Conservation (phyloP, 2,797 vertebrate genomes). For the Tangara arthus region DNA sequence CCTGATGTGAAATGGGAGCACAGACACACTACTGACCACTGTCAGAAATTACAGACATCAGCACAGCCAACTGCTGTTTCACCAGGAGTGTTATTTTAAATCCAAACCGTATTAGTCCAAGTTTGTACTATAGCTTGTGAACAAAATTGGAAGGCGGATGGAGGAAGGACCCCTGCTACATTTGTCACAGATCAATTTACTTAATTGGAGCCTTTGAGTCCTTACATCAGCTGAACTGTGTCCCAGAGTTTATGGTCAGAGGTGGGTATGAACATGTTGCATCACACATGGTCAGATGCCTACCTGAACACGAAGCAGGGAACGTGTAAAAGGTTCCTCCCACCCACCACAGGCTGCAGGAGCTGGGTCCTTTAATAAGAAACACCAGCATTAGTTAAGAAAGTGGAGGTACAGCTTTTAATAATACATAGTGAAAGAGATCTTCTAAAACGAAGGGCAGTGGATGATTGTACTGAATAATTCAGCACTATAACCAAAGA, state of each 20-base stretch:
- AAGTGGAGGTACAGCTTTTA: neutral
- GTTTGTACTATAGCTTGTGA: neutral
- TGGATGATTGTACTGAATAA: constrained; percentile 18
- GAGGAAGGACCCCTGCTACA: neutral
- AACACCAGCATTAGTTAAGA: constrained; percentile 12
- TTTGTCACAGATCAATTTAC: neutral
- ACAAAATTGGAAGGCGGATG: neutral
- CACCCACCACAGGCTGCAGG: neutral
- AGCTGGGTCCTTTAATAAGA: neutral
- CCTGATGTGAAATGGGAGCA: neutral
- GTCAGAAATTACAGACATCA: neutral
- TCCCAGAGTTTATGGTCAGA: neutral
- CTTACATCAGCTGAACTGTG: neutral
- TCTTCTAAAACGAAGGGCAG: neutral
- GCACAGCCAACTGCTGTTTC: neutral
- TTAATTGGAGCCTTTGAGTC: neutral
- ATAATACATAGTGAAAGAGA: constrained; percentile 37
- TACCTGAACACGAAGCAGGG: neutral
- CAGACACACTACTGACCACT: neutral
- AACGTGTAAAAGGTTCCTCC: neutral
- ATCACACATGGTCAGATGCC: neutral
- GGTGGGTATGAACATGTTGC: neutral
- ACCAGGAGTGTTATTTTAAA: neutral
- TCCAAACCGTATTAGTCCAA: neutral
- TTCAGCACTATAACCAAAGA: neutral